These are phyloP conservation scores for Ochotona princeps DNA, from an alignment of 2,113 vertebrate genomes.

Conservation along the genomic window DNA sequence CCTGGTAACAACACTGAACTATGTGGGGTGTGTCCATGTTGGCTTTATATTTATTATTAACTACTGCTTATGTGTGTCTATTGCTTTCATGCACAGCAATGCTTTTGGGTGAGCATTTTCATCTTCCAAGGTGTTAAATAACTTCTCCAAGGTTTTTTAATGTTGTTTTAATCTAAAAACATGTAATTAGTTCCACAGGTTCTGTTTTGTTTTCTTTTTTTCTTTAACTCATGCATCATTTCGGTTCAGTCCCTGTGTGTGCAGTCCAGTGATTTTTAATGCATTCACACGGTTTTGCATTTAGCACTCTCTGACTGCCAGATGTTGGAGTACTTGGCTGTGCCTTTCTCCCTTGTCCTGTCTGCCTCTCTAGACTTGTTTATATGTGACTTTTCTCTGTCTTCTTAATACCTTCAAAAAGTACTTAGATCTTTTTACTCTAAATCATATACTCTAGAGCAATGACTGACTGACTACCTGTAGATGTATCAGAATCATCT, in stretches of 20 bases:
- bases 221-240: no score
- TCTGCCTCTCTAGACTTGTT: not conserved
- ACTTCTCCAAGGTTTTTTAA: not conserved
- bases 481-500: not conserved
- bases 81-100: not conserved
- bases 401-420: conserved; percentile 26
- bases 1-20: not conserved
- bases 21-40: not conserved
- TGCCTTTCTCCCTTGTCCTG: not conserved
- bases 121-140: not conserved
- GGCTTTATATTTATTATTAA: conserved; percentile 56
- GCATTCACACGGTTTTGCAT: not conserved
- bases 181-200: not conserved
- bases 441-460: conserved; percentile 4
- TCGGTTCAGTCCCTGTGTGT: not conserved
- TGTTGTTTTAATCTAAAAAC: not conserved
- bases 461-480: not conserved
- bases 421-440: not conserved
- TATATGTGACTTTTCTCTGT: not conserved
- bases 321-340: not conserved
- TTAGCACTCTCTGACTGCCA: not conserved
- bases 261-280: not conserved
- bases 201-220: conserved; percentile 10
- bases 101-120: not conserved
- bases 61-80: conserved; percentile 4